These are phyloP conservation scores for Microtus agrestis DNA, from an alignment of 2,797 vertebrate species.

Conservation along the genomic window DNA sequence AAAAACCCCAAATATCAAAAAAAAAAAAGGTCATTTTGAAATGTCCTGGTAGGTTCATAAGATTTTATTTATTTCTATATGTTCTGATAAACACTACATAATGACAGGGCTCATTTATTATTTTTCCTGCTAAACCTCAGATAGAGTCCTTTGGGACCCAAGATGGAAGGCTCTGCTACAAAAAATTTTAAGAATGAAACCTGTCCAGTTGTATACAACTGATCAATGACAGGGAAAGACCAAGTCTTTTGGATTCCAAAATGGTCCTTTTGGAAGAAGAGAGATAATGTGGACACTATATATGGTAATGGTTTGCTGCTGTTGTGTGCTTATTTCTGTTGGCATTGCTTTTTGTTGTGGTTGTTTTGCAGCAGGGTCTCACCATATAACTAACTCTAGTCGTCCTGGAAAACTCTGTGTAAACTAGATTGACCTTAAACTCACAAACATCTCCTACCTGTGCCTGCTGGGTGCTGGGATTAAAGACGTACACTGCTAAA, in stretches of 20 bases:
- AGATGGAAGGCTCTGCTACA: background rate
- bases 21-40: background rate
- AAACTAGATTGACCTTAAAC: background rate
- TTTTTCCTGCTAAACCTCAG: conserved; percentile 6
- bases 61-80: conserved; percentile 35
- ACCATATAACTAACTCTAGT: background rate
- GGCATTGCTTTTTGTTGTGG: background rate
- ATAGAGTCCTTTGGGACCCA: background rate
- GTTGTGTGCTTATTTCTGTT: background rate
- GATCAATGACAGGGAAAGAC: background rate
- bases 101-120: conserved; percentile 10
- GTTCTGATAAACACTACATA: background rate
- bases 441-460: background rate
- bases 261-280: background rate
- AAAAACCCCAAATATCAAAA: background rate
- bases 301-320: background rate
- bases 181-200: conserved; percentile 25
- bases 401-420: background rate
- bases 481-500: background rate
- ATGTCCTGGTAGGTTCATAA: conserved; percentile 27
- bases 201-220: background rate
- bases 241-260: background rate
- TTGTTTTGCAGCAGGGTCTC: background rate
- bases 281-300: background rate
- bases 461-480: background rate